These are phyloP conservation scores for Trissolcus brochymenae DNA, from an alignment of 2,888 invertebrate species.

Conservation along the genomic window DNA sequence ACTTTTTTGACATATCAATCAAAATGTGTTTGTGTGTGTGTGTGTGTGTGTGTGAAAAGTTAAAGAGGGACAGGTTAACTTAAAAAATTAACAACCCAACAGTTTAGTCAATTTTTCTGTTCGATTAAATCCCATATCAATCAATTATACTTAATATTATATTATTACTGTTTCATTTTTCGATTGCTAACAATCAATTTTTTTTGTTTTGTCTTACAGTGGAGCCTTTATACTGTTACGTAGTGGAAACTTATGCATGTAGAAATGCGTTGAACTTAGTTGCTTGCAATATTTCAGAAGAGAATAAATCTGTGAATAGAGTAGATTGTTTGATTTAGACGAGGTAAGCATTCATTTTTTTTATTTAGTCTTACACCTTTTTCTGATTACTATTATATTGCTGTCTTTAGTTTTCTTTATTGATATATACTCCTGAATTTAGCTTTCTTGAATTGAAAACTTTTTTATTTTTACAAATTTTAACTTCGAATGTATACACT, in stretches of 20 bases:
- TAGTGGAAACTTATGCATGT: slow-evolving; percentile 49
- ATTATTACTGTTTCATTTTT: neutral
- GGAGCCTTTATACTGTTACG: slow-evolving; percentile 40
- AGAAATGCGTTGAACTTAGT: slow-evolving; percentile 36
- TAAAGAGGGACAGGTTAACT: neutral
- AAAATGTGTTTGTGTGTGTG: neutral
- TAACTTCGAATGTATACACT: no score
- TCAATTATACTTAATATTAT: neutral
- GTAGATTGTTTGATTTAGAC: slow-evolving; percentile 32
- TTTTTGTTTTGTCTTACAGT: slow-evolving; percentile 31
- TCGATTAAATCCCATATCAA: neutral
- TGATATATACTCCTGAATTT: neutral
- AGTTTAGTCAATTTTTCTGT: neutral
- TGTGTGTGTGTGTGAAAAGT: no score
- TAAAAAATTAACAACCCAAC: no score
- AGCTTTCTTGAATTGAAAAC: no score
- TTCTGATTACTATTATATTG: neutral
- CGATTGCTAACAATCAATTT: neutral
- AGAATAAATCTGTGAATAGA: slow-evolving; percentile 34
- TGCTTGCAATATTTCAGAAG: slow-evolving; percentile 44
- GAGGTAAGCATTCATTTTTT: slow-evolving; percentile 33
- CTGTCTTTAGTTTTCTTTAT: neutral
- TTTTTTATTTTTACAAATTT: no score
- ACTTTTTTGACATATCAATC: neutral
- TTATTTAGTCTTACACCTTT: neutral